A percentile compares a stretch with the other conserved stretches of the same genome.
These are phyloP conservation scores for Austrolebias charrua DNA, from an alignment of 2,797 vertebrate species.

Conservation along the genomic window DNA sequence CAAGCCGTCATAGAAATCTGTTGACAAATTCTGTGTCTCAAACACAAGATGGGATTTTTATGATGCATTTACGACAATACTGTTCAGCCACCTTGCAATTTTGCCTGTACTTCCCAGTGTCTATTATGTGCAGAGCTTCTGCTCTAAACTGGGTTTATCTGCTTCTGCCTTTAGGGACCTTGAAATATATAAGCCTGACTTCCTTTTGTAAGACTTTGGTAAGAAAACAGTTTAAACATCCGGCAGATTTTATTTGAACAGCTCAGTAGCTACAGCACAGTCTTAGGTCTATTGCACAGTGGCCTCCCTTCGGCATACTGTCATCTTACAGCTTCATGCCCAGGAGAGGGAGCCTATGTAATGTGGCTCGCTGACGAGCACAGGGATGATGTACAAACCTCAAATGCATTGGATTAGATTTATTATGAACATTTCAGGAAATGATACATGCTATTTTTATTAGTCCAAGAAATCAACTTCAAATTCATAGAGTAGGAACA, in stretches of 20 bases:
- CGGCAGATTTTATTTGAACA: background rate
- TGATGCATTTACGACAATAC: background rate
- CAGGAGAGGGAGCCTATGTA: slow-evolving; percentile 7
- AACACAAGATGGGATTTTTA: background rate
- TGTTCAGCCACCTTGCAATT: background rate
- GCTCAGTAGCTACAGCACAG: slow-evolving; percentile 3
- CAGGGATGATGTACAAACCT: slow-evolving; percentile 1
- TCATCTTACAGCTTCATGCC: background rate
- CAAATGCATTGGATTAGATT: background rate
- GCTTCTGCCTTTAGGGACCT: background rate
- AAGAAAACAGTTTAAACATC: slow-evolving; percentile 1
- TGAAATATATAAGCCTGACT: background rate
- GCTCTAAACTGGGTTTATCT: slow-evolving; percentile 2
- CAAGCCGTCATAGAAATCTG: background rate
- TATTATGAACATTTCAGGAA: background rate
- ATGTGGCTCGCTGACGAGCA: background rate
- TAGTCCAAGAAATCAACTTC: background rate
- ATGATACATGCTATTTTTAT: background rate
- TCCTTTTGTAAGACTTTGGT: background rate
- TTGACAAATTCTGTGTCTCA: background rate
- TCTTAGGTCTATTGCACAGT: background rate
- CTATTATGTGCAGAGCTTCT: background rate
- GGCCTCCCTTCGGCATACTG: slow-evolving; percentile 8
- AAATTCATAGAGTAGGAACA: background rate
- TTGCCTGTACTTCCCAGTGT: background rate